Percentiles rank a stretch among this genome's conserved stretches.
These are phyloP conservation scores for Chrysolina oricalcia DNA, from an alignment of 2,888 invertebrate species.

Conservation along the genomic window DNA sequence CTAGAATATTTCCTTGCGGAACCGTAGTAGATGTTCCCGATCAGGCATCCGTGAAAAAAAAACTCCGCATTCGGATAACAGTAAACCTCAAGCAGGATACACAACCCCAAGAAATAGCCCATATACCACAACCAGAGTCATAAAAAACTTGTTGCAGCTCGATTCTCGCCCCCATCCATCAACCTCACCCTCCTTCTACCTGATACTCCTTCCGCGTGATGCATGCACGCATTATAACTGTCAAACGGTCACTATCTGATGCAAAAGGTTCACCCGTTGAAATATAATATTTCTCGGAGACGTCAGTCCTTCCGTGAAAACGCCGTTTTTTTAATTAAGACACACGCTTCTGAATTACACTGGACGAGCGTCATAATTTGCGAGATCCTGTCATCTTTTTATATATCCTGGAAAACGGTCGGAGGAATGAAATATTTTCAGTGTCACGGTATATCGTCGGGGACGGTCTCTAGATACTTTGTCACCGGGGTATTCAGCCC, in stretches of 20 bases:
- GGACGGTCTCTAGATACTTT: constrained; percentile 19
- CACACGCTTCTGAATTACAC: constrained; percentile 35
- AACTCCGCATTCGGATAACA: too few species aligned
- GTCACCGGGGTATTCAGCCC: neutral
- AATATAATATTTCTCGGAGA: constrained; percentile 34
- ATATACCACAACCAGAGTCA: constrained; percentile 15
- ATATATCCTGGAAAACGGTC: constrained; percentile 21
- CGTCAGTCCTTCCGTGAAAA: neutral
- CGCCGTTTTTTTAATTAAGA: constrained; percentile 26
- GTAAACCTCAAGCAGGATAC: too few species aligned
- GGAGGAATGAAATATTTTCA: constrained; percentile 20
- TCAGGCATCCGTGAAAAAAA: too few species aligned
- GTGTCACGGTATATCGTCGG: constrained; percentile 14
- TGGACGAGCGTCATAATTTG: constrained; percentile 31
- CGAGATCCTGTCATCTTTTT: constrained; percentile 30
- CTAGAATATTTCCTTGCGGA: too few species aligned
- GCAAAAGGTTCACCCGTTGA: constrained; percentile 32
- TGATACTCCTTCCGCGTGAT: constrained; percentile 31
- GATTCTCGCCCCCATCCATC: constrained; percentile 31
- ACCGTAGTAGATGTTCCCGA: too few species aligned
- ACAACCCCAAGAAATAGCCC: neutral
- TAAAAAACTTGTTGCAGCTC: constrained; percentile 34
- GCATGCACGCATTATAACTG: constrained; percentile 34
- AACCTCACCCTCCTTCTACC: constrained; percentile 32
- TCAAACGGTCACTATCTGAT: constrained; percentile 33